phyloP scores from a whole-genome alignment of 2,113 vertebrate species.

The Passer domesticus region DNA sequence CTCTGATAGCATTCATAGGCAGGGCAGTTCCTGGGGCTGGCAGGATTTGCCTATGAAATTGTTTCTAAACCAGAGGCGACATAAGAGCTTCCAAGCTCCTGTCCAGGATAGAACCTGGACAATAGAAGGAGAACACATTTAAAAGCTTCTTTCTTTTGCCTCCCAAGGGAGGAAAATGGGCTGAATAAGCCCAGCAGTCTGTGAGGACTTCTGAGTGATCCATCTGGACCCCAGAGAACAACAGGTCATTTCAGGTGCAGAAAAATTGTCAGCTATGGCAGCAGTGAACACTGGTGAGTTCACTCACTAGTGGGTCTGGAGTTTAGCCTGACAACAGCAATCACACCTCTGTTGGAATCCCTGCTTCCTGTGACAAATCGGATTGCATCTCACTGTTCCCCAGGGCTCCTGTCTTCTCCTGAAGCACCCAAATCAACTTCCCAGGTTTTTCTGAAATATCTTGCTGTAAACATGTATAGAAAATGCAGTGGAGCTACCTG shows the following conservation, averaged over 20 bases:
- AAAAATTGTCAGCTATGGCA: background rate
- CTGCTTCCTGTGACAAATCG: background rate
- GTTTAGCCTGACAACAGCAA: background rate
- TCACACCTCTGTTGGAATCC: background rate
- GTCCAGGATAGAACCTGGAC: background rate
- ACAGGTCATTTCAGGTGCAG: background rate
- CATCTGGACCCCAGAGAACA: background rate
- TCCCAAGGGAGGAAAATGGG: background rate
- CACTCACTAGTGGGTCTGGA: background rate
- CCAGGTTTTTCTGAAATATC: background rate
- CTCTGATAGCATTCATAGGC: background rate
- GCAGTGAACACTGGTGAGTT: background rate
- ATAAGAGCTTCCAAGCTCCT: background rate
- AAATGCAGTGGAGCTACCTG: background rate
- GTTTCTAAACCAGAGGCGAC: background rate
- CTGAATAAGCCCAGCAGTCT: background rate
- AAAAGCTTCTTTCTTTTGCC: background rate
- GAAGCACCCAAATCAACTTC: background rate
- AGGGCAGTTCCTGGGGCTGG: background rate
- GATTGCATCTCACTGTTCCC: background rate
- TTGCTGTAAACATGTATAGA: background rate
- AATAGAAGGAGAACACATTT: background rate
- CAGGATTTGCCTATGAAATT: background rate
- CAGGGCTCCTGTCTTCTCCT: background rate
- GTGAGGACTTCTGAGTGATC: background rate